These are phyloP conservation scores for Chrysogorgia sp. DNA, from an alignment of 92 coral and sea anemone species.

Conservation along the genomic window DNA sequence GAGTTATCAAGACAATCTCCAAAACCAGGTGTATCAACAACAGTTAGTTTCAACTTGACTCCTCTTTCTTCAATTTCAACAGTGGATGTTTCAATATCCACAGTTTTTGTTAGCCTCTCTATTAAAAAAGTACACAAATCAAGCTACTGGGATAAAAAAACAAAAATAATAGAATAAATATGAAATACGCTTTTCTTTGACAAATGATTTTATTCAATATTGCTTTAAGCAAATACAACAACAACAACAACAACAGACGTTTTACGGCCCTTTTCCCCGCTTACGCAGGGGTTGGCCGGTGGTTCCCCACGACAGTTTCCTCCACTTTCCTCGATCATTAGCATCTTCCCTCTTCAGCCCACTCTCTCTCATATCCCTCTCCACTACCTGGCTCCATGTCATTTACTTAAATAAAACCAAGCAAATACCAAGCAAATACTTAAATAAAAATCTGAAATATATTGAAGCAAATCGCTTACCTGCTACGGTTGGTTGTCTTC, in stretches of 20 bases:
- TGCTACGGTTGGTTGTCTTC: conserved; percentile 71
- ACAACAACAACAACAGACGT: no score
- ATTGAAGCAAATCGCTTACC: conserved; percentile 52
- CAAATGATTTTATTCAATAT: no score
- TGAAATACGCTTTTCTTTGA: no score
- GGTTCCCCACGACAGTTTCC: no score
- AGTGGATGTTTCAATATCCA: conserved; percentile 93
- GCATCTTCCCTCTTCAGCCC: no score
- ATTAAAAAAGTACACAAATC: conserved; percentile 16
- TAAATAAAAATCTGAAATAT: background rate
- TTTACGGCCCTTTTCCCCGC: no score
- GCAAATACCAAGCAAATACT: background rate
- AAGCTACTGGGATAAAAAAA: background rate
- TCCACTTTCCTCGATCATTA: no score
- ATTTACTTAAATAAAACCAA: background rate
- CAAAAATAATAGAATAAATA: background rate
- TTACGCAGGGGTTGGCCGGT: no score
- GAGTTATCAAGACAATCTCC: conserved; percentile 95
- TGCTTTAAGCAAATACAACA: background rate
- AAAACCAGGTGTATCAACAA: conserved; percentile 97
- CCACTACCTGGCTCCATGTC: no score
- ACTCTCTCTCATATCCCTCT: no score
- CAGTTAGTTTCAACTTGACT: conserved; percentile 85
- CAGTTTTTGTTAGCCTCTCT: conserved; percentile 86
- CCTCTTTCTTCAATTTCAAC: conserved; percentile 99